A percentile compares a stretch with the other conserved stretches of the same genome.
phyloP scores from a whole-genome alignment of 2,797 vertebrate species.

The Amphiprion clarkii region DNA sequence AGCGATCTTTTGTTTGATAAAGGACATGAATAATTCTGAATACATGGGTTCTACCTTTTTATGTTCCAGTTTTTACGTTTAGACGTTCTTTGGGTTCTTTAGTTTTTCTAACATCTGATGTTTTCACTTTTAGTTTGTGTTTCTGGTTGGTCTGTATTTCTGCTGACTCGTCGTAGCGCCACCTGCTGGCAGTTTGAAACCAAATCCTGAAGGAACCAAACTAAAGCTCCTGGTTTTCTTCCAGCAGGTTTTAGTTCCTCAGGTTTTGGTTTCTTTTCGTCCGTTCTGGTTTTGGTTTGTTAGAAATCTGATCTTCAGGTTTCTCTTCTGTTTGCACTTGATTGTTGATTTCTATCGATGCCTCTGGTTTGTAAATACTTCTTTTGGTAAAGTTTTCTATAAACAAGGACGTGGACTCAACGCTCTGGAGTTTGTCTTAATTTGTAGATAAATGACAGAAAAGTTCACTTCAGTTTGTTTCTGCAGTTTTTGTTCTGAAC shows the following conservation, averaged over 20 bases:
- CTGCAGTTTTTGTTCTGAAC: too few species aligned
- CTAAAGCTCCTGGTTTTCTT: not conserved
- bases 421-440: constrained; percentile 66
- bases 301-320: not conserved
- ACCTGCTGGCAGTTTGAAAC: constrained; percentile 29
- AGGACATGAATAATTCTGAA: too few species aligned
- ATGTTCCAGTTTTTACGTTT: too few species aligned
- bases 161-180: constrained; percentile 25
- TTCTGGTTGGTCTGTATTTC: not conserved
- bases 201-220: not conserved
- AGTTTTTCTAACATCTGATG: too few species aligned
- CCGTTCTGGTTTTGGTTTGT: too few species aligned
- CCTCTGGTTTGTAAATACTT: constrained; percentile 75
- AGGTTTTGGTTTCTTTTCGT: too few species aligned
- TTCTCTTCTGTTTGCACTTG: constrained; percentile 43
- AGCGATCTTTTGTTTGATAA: too few species aligned
- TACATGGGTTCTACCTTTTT: too few species aligned
- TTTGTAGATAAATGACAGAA: constrained; percentile 9
- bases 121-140: too few species aligned
- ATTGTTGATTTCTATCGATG: constrained; percentile 58
- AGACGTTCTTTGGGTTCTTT: too few species aligned
- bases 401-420: constrained; percentile 67
- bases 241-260: too few species aligned
- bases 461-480: too few species aligned
- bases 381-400: constrained; percentile 76